These are phyloP conservation scores for Girardia tigrina DNA, from an alignment of 2,888 invertebrate genomes.

Conservation along the genomic window DNA sequence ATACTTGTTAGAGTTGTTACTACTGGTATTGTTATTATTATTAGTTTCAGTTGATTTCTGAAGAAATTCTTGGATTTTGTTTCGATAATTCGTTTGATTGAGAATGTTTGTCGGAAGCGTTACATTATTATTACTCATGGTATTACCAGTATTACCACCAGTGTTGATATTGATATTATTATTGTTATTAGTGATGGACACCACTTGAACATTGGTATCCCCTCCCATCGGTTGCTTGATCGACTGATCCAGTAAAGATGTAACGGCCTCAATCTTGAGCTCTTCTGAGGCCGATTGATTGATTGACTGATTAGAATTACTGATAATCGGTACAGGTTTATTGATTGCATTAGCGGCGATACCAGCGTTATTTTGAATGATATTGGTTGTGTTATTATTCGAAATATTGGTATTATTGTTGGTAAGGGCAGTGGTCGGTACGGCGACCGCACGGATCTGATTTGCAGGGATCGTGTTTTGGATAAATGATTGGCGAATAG, in stretches of 20 bases:
- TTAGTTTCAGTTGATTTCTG: too few species aligned
- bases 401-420: too few species aligned
- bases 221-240: background rate
- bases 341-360: too few species aligned
- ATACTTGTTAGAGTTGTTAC: too few species aligned
- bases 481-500: background rate
- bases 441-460: background rate
- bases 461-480: constrained; percentile 2
- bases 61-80: background rate
- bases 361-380: too few species aligned
- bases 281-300: background rate
- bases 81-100: background rate
- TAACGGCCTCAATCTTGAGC: background rate
- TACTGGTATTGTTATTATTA: too few species aligned
- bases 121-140: background rate
- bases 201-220: too few species aligned
- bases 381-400: too few species aligned
- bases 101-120: background rate
- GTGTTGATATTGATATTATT: too few species aligned
- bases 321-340: background rate
- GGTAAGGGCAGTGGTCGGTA: background rate
- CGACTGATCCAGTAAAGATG: background rate
- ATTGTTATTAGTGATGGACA: too few species aligned
- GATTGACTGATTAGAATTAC: background rate
- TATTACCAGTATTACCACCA: too few species aligned